Percentiles rank a stretch among this genome's conserved stretches.
Evolutionary conservation across 2,797 vertebrate genomes (phyloP).

Genomic region (Pantherophis vulpinus): DNA sequence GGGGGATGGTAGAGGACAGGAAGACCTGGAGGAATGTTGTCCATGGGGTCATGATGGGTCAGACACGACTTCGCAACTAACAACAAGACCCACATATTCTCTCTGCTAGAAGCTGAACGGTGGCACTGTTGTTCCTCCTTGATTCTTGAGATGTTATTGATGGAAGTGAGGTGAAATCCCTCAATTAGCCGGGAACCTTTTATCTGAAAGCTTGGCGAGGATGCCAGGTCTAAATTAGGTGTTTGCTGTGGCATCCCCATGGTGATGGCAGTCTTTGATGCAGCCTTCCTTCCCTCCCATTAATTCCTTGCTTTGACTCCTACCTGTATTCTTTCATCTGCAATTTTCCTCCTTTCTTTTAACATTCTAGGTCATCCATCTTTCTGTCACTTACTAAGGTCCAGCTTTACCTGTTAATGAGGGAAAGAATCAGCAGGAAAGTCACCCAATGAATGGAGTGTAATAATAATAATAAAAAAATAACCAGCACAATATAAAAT

Average conservation of each 20-base stretch:
- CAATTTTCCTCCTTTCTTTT: background rate
- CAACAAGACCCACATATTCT: background rate
- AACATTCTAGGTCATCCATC: background rate
- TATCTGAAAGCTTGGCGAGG: background rate
- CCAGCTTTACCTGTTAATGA: constrained; percentile 13
- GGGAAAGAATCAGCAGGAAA: background rate
- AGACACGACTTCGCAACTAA: too few species aligned
- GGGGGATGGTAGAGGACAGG: too few species aligned
- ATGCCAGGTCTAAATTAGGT: background rate
- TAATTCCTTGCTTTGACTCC: background rate
- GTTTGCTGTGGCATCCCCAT: background rate
- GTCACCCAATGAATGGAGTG: background rate
- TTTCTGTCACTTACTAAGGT: background rate
- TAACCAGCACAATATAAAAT: background rate
- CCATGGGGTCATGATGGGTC: too few species aligned
- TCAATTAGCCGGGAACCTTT: background rate
- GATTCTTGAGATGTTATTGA: background rate
- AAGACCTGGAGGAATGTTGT: too few species aligned
- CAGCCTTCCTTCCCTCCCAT: background rate
- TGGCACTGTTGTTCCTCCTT: background rate
- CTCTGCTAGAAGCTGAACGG: background rate
- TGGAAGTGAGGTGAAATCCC: background rate
- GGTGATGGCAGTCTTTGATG: background rate
- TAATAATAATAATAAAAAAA: background rate
- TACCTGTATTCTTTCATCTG: background rate